A percentile compares a stretch with the other conserved stretches of the same genome.
Conservation (phyloP, 1,140 invertebrate species). For the Penaeus chinensis region DNA sequence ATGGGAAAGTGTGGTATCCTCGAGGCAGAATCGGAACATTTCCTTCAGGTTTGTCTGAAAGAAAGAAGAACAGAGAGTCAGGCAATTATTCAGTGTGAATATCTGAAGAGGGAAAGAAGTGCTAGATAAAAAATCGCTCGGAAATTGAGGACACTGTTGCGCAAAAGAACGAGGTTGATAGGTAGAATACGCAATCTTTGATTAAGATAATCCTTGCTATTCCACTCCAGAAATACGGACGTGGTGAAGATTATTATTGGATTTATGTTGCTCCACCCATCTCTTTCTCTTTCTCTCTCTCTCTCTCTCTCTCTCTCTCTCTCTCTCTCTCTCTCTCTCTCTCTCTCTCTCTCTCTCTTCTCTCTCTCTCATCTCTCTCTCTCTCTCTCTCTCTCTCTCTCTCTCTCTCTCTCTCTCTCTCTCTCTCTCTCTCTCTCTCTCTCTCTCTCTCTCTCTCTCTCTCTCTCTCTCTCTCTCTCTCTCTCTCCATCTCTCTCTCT, state of each 20-base stretch:
- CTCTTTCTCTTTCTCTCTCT: slow-evolving; percentile 22
- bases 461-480: slow-evolving; percentile 19
- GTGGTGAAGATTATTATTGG: too few relatives aligned
- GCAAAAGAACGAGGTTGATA: too few relatives aligned
- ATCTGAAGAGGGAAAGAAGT: too few relatives aligned
- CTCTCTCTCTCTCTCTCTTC: slow-evolving; percentile 15
- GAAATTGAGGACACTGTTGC: too few relatives aligned
- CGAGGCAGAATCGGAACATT: slow-evolving; percentile 81
- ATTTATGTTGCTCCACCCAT: not conserved
- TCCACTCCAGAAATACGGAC: too few relatives aligned
- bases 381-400: slow-evolving; percentile 19
- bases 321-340: slow-evolving; percentile 11
- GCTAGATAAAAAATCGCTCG: too few relatives aligned
- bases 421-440: slow-evolving; percentile 15
- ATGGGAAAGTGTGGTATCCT: slow-evolving; percentile 82
- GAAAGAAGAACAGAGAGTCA: not conserved
- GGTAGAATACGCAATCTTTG: too few relatives aligned
- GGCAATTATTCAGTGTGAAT: too few relatives aligned
- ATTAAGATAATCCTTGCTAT: too few relatives aligned
- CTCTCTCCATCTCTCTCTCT: too few relatives aligned
- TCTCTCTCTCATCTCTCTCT: slow-evolving; percentile 11
- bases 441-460: slow-evolving; percentile 18
- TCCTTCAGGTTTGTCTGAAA: slow-evolving; percentile 75
- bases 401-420: slow-evolving; percentile 15
- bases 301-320: slow-evolving; percentile 16